Conservation (phyloP, 2,797 vertebrate species). For the Telmatherina bonti region DNA sequence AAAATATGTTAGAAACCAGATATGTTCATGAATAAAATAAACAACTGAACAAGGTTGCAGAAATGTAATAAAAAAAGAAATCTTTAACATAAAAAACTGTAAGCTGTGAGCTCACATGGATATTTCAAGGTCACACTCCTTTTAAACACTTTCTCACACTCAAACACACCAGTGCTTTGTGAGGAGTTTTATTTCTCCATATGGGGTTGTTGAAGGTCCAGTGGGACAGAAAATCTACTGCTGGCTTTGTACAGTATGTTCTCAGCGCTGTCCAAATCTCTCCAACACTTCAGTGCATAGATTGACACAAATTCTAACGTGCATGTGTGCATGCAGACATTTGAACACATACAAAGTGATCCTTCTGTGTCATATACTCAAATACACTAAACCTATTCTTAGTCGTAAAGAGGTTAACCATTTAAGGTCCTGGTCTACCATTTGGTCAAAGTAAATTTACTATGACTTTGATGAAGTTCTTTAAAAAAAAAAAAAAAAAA, state of each 20-base stretch:
- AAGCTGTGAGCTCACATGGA: constrained; percentile 21
- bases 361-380: constrained; percentile 40
- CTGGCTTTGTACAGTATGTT: constrained; percentile 70
- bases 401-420: constrained; percentile 58
- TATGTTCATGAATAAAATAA: not conserved
- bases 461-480: too few relatives aligned
- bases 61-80: constrained; percentile 46
- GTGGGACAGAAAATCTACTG: constrained; percentile 70
- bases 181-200: constrained; percentile 60
- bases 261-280: constrained; percentile 61
- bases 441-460: too few relatives aligned
- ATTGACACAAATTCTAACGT: constrained; percentile 48
- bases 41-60: constrained; percentile 5
- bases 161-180: constrained; percentile 43
- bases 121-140: constrained; percentile 43
- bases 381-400: constrained; percentile 48
- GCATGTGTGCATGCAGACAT: constrained; percentile 22
- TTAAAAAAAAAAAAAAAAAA: too few relatives aligned
- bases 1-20: not conserved
- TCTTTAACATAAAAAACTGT: constrained; percentile 25
- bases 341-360: constrained; percentile 40
- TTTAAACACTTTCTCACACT: constrained; percentile 34
- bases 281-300: constrained; percentile 24
- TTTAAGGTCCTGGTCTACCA: too few relatives aligned
- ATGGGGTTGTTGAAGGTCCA: constrained; percentile 60